Percentiles rank a stretch among this genome's conserved stretches.
Conservation (phyloP, 2,797 vertebrate genomes). For the Galago senegalensis region DNA sequence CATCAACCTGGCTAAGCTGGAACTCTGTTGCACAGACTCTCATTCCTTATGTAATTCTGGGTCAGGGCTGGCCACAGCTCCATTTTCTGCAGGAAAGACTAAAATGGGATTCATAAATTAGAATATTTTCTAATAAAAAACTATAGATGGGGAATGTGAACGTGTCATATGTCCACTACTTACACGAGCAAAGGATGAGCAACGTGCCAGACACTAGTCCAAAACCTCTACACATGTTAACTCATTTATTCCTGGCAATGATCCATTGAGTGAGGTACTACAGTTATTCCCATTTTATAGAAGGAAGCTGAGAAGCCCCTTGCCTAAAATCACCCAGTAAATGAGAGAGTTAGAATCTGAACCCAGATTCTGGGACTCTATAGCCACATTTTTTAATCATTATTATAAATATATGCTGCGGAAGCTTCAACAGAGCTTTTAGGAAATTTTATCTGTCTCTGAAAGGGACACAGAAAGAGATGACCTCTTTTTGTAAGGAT, state of each 20-base stretch:
- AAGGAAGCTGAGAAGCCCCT: background rate
- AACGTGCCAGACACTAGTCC: background rate
- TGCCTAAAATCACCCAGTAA: background rate
- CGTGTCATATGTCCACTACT: background rate
- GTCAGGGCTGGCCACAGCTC: background rate
- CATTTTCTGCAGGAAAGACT: background rate
- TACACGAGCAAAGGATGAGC: background rate
- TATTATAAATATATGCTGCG: background rate
- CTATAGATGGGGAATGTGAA: background rate
- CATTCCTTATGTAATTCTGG: background rate
- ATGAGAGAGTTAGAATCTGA: background rate
- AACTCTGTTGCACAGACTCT: background rate
- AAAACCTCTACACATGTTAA: background rate
- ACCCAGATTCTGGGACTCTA: background rate
- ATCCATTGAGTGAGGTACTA: background rate
- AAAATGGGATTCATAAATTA: background rate
- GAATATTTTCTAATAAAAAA: constrained; percentile 14
- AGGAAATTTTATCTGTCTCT: background rate
- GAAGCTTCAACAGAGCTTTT: constrained; percentile 6
- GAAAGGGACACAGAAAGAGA: constrained; percentile 29
- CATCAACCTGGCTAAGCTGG: background rate
- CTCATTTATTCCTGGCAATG: background rate
- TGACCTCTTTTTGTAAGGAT: background rate
- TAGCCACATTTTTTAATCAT: background rate
- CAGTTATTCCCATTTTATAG: background rate